Percentiles rank a stretch among this genome's conserved stretches.
Conservation (phyloP, 2,888 invertebrate genomes). For the Colletes collaris region DNA sequence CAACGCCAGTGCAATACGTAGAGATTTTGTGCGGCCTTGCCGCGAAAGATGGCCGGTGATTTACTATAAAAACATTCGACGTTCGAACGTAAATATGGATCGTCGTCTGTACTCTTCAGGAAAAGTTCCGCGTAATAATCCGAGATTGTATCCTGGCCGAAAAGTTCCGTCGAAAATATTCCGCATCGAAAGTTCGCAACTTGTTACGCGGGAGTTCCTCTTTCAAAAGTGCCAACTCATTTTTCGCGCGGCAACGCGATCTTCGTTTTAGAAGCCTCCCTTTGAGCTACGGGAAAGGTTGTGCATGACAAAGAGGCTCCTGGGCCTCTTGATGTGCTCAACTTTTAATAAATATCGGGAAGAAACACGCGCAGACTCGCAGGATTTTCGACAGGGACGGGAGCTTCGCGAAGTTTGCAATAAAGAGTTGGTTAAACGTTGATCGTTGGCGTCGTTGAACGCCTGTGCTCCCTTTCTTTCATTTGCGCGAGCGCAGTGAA, state of each 20-base stretch:
- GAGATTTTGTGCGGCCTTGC: no score
- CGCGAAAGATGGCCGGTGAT: background rate
- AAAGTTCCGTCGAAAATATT: slow-evolving; percentile 22
- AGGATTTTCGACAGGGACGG: background rate
- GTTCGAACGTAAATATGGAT: slow-evolving; percentile 12
- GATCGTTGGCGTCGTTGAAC: background rate
- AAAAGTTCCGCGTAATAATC: slow-evolving; percentile 6
- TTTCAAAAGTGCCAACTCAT: slow-evolving; percentile 20
- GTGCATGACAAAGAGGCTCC: slow-evolving; percentile 15
- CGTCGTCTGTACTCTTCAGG: background rate
- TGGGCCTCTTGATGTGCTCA: background rate
- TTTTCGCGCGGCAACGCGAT: slow-evolving; percentile 11
- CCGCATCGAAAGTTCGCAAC: slow-evolving; percentile 19
- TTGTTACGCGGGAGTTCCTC: slow-evolving; percentile 11
- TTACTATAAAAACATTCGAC: background rate
- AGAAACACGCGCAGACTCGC: background rate
- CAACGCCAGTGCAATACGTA: no score
- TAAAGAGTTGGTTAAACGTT: background rate
- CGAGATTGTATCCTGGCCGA: slow-evolving; percentile 7
- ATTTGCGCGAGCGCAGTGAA: background rate
- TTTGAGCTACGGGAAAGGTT: slow-evolving; percentile 17
- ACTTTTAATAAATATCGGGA: slow-evolving; percentile 27
- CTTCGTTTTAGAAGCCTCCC: slow-evolving; percentile 20
- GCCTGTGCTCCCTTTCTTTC: background rate
- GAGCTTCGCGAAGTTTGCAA: slow-evolving; percentile 7